Evolutionary conservation across 2,797 vertebrate genomes (phyloP).

Genomic region (Thalassophryne amazonica): DNA sequence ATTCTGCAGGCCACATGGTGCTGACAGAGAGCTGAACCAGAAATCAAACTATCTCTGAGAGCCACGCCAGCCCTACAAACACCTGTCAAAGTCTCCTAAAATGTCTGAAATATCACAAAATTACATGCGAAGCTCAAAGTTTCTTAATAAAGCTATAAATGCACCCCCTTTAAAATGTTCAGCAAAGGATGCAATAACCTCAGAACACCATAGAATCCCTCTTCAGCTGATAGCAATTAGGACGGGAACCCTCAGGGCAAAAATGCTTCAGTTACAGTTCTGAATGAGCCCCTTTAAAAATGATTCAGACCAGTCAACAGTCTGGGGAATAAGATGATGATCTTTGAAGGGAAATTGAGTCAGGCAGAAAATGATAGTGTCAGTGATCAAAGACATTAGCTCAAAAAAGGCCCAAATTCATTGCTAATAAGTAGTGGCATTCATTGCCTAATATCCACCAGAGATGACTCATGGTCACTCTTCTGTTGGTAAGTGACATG

Average conservation of each 20-base stretch:
- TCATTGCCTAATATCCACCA: constrained; percentile 13
- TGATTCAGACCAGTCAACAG: constrained; percentile 38
- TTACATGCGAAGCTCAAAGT: constrained; percentile 31
- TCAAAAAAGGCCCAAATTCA: constrained; percentile 46
- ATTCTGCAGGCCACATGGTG: constrained; percentile 5
- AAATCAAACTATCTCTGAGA: constrained; percentile 34
- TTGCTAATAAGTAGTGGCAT: constrained; percentile 39
- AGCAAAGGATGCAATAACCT: constrained; percentile 12
- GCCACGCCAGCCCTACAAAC: constrained; percentile 43
- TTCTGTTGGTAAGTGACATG: constrained; percentile 24
- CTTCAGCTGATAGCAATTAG: constrained; percentile 51
- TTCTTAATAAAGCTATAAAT: constrained; percentile 11
- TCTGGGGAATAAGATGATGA: constrained; percentile 36
- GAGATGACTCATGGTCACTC: constrained; percentile 48
- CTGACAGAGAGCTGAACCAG: constrained; percentile 43
- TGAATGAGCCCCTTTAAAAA: constrained; percentile 56
- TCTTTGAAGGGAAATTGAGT: constrained; percentile 43
- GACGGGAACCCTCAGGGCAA: constrained; percentile 35
- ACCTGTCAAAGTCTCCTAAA: constrained; percentile 33
- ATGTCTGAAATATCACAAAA: constrained; percentile 24
- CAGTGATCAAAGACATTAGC: constrained; percentile 39
- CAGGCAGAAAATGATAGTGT: constrained; percentile 17
- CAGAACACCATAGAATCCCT: constrained; percentile 27
- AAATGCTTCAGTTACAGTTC: constrained; percentile 56
- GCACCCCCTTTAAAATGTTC: constrained; percentile 1